phyloP scores from a whole-genome alignment of 2,888 invertebrate genomes.

The Synergus laeviventris region DNA sequence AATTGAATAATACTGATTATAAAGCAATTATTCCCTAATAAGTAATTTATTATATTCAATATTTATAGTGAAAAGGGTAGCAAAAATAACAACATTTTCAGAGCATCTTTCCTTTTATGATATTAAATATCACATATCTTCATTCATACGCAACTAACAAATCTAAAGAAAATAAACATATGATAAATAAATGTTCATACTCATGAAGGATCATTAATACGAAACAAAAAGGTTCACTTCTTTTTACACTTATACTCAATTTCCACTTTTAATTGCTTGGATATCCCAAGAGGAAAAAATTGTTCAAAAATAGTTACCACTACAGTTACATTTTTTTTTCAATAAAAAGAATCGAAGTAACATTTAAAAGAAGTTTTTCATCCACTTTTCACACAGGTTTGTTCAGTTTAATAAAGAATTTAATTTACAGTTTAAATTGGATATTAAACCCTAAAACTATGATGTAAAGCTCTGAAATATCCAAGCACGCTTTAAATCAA shows the following conservation, averaged over 20 bases:
- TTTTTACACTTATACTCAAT: neutral
- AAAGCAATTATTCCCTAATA: no score
- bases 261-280: neutral
- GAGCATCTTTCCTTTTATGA: slow-evolving; percentile 60
- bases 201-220: slow-evolving; percentile 42
- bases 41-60: no score
- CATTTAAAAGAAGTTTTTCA: neutral
- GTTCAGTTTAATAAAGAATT: neutral
- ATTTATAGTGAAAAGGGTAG: neutral
- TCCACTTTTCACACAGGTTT: neutral
- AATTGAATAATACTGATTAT: no score
- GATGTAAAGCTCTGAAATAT: neutral
- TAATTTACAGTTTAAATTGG: neutral
- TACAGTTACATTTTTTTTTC: neutral
- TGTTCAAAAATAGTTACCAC: neutral
- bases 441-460: neutral
- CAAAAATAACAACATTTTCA: slow-evolving; percentile 37
- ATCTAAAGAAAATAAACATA: slow-evolving; percentile 56
- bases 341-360: neutral
- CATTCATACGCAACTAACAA: slow-evolving; percentile 57
- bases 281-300: neutral
- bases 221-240: slow-evolving; percentile 39
- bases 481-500: neutral
- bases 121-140: slow-evolving; percentile 57
- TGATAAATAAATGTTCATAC: slow-evolving; percentile 52